A percentile compares a stretch with the other conserved stretches of the same genome.
Conservation (phyloP, 2,888 invertebrate genomes). For the Mesoligia furuncula region DNA sequence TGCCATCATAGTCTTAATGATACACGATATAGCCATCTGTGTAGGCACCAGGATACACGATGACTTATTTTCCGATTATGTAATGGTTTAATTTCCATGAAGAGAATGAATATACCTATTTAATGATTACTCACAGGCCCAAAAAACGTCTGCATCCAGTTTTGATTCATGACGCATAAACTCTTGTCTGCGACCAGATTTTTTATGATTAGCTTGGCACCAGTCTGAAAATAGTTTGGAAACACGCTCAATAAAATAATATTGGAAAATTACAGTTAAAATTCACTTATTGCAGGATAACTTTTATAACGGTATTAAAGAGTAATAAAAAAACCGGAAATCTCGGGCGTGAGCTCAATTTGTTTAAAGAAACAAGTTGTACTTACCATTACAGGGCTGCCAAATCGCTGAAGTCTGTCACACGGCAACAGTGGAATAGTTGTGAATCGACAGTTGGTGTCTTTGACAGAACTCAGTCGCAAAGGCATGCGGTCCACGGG, state of each 20-base stretch:
- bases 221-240: slow-evolving; percentile 77
- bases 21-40: too few species aligned
- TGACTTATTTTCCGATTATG: background rate
- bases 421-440: slow-evolving; percentile 79
- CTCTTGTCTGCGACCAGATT: slow-evolving; percentile 86
- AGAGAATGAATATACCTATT: background rate
- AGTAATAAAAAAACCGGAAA: background rate
- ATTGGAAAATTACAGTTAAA: background rate
- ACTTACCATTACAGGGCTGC: slow-evolving; percentile 80
- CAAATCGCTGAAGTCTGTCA: slow-evolving; percentile 81
- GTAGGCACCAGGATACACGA: background rate
- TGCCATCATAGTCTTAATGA: background rate
- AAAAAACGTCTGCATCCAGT: slow-evolving; percentile 88
- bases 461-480: slow-evolving; percentile 78
- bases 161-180: slow-evolving; percentile 86
- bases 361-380: background rate
- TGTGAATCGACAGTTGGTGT: slow-evolving; percentile 85
- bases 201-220: slow-evolving; percentile 80
- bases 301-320: background rate
- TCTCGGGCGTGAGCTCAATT: too few species aligned
- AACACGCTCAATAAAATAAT: background rate
- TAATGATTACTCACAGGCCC: slow-evolving; percentile 78
- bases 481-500: slow-evolving; percentile 84
- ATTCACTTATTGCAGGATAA: background rate
- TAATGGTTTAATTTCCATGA: too few species aligned